These are phyloP conservation scores for Patagioenas fasciata DNA, from an alignment of 2,113 vertebrate species.

Conservation along the genomic window DNA sequence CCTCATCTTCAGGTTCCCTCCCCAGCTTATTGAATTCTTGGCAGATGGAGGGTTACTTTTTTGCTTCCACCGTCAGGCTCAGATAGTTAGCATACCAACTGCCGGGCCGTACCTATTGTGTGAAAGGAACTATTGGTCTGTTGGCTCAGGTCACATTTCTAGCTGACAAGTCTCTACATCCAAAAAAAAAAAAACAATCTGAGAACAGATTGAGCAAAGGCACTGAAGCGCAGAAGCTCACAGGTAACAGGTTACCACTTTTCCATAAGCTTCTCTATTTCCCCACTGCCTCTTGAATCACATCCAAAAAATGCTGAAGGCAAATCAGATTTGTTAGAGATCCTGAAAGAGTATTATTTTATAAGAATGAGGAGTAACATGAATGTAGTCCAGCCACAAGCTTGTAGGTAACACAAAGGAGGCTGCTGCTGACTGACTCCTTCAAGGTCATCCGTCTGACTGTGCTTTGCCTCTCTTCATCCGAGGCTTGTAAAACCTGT, in stretches of 20 bases:
- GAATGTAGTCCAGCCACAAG: not conserved
- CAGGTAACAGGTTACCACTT: not conserved
- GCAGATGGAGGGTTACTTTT: not conserved
- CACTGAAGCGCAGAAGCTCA: not conserved
- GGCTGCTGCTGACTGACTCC: not conserved
- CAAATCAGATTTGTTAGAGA: not conserved
- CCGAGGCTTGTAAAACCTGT: not conserved
- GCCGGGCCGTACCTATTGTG: not conserved
- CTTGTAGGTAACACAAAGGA: not conserved
- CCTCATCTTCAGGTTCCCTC: not conserved
- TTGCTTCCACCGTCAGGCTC: rapidly evolving
- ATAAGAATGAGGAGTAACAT: not conserved
- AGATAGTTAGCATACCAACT: not conserved
- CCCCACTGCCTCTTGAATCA: not conserved
- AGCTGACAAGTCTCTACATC: not conserved
- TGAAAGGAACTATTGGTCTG: not conserved
- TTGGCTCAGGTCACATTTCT: not conserved
- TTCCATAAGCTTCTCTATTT: not conserved
- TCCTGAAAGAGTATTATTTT: not conserved
- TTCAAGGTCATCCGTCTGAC: not conserved
- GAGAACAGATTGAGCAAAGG: not conserved
- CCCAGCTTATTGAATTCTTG: not conserved
- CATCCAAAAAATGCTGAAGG: not conserved
- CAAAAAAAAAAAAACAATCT: not conserved
- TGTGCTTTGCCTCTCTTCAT: not conserved